Conservation (phyloP, 1,140 invertebrate species). For the Plodia interpunctella region DNA sequence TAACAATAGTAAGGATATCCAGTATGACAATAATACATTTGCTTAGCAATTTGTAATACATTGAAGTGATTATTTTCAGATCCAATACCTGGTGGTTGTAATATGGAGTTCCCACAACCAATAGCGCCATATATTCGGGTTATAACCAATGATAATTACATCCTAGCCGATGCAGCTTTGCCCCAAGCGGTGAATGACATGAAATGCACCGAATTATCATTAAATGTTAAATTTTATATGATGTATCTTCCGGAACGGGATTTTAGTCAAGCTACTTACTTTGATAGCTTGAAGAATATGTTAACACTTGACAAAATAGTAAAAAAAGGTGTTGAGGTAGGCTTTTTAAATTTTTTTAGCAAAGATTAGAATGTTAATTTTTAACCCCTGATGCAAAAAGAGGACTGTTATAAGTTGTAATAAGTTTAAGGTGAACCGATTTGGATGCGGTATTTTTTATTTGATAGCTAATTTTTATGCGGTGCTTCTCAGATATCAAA, state of each 20-base stretch:
- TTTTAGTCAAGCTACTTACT: conserved; percentile 78
- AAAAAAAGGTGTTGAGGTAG: conserved; percentile 79
- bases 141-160: conserved; percentile 67
- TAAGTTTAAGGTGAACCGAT: no score
- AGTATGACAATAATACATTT: no score
- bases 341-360: conserved; percentile 20
- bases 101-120: conserved; percentile 82
- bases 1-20: no score
- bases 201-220: conserved; percentile 46
- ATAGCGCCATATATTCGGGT: conserved; percentile 82
- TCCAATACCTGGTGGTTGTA: conserved; percentile 88
- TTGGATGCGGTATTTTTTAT: no score
- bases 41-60: not conserved
- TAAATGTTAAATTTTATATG: conserved; percentile 80
- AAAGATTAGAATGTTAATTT: no score
- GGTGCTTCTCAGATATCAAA: no score
- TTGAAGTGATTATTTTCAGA: conserved; percentile 70
- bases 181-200: conserved; percentile 60
- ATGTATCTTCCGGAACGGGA: conserved; percentile 80
- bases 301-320: conserved; percentile 78
- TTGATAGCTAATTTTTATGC: no score
- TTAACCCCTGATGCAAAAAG: no score
- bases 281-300: conserved; percentile 80
- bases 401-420: no score
- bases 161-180: conserved; percentile 79